phyloP scores from a whole-genome alignment of 2,113 vertebrate genomes.

The Helogale parvula region DNA sequence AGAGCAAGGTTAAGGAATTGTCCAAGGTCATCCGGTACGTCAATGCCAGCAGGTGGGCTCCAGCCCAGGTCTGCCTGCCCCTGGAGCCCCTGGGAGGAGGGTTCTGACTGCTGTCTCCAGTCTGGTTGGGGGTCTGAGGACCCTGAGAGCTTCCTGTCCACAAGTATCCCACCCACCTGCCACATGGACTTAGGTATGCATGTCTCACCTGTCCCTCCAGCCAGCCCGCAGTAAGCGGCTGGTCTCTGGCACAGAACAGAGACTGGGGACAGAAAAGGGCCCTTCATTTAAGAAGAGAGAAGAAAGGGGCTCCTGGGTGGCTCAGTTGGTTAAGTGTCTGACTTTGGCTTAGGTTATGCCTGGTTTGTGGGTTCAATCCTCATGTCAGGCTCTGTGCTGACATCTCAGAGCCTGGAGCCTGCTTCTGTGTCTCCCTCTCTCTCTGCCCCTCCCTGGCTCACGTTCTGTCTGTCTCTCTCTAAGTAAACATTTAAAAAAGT shows the following conservation, averaged over 20 bases:
- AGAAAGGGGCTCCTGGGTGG: background rate
- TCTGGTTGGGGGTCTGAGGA: background rate
- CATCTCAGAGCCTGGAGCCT: too few species aligned
- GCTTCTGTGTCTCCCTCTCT: too few species aligned
- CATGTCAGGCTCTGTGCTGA: too few species aligned
- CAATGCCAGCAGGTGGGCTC: background rate
- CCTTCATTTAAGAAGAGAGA: background rate
- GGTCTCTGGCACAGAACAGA: background rate
- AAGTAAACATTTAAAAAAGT: too few species aligned
- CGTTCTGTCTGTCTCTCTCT: too few species aligned
- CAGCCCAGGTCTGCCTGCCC: background rate
- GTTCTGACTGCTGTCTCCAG: background rate
- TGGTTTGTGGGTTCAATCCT: too few species aligned
- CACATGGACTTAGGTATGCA: rapidly evolving
- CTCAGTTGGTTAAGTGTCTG: too few species aligned
- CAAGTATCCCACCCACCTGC: background rate
- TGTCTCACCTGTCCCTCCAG: background rate
- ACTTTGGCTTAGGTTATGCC: too few species aligned
- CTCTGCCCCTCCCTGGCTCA: too few species aligned
- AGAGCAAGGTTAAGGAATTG: background rate
- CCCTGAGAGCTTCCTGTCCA: background rate
- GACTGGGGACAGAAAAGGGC: too few species aligned
- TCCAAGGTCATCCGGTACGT: background rate
- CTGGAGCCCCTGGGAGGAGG: background rate
- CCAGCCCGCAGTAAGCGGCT: background rate